phyloP scores from a whole-genome alignment of 2,797 vertebrate species.

The Sarcoramphus papa region DNA sequence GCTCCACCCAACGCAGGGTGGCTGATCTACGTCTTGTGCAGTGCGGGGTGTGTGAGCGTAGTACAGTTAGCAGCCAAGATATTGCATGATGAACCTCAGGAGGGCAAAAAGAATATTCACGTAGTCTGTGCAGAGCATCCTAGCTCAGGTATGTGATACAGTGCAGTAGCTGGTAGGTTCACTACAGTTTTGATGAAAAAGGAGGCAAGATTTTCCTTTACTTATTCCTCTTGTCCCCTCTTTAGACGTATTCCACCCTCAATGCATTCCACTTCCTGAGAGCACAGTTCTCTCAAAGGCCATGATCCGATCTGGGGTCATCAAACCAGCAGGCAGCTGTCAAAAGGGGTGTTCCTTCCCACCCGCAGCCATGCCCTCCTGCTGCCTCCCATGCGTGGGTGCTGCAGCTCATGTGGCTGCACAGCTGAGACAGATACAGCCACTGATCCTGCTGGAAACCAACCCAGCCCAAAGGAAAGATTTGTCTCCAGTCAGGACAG shows the following conservation, averaged over 20 bases:
- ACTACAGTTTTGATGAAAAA: not conserved
- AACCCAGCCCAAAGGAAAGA: not conserved
- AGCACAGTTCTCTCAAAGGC: not conserved
- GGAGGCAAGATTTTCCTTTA: not conserved
- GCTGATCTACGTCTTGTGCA: not conserved
- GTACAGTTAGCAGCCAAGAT: not conserved
- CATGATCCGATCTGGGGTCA: not conserved
- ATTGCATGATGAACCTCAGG: not conserved
- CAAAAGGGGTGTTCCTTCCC: not conserved
- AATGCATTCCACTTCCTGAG: not conserved
- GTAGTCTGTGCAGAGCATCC: not conserved
- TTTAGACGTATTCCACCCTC: not conserved
- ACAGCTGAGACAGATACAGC: not conserved
- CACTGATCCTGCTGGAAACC: not conserved
- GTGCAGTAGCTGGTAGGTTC: not conserved
- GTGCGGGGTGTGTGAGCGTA: not conserved
- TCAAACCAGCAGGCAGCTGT: not conserved
- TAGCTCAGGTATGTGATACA: not conserved
- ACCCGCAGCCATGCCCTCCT: not conserved
- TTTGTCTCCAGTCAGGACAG: not conserved
- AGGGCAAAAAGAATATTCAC: not conserved
- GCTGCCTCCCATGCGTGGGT: rapidly evolving
- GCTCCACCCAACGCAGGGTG: not conserved
- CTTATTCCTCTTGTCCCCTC: not conserved
- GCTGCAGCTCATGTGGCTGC: not conserved